Evolutionary conservation across 2,888 invertebrate genomes (phyloP), one percentile per base, ranked within the genome.

Genomic region (Tanaodytes sp.): DNA sequence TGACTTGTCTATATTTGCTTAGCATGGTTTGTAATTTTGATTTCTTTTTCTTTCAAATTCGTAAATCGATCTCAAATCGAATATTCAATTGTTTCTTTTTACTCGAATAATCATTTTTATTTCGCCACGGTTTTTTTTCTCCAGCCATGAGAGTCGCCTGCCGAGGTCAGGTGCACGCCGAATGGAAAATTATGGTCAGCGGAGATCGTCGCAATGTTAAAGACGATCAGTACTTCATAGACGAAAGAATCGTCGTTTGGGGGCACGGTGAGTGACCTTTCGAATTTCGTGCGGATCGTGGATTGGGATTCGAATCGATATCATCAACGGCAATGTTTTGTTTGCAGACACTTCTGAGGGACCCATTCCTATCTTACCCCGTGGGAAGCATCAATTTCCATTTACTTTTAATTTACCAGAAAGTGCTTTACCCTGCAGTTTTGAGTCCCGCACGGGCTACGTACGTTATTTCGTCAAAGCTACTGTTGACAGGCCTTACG

Each of bases 211-310:
- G 91, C 71, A 91, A 91, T 39, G 90, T 92, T 61, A 91, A 91
- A 81, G 92, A 92, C 79, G 92, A 92, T 79, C 92, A 93, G 81
- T 91, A 91, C 80, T 91, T 92, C 81, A 88, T 93, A 39, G 92
- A 93, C 78, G 91, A 92, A 76, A 87, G 92, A 72, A 87, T 88
- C 67, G 87, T 90, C 48, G 89, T 92, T 71, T 93, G 92, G 91
- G 92, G 92, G 33, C 91, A 91, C 87, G 91, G 92, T 88, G 57
- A 69, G 49, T 4, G n/a, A n/a, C n/a, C n/a, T n/a, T n/a, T n/a
- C n/a, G n/a, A n/a, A n/a, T n/a, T n/a, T n/a, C n/a, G n/a, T n/a
- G n/a, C n/a, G n/a, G n/a, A n/a, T n/a, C n/a, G n/a, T n/a, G n/a
- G n/a, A n/a, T n/a, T n/a, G n/a, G n/a, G n/a, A n/a, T n/a, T n/a